A percentile compares a stretch with the other conserved stretches of the same genome.
Conservation (phyloP, 2,113 vertebrate genomes). For the Tyrannus savana region DNA sequence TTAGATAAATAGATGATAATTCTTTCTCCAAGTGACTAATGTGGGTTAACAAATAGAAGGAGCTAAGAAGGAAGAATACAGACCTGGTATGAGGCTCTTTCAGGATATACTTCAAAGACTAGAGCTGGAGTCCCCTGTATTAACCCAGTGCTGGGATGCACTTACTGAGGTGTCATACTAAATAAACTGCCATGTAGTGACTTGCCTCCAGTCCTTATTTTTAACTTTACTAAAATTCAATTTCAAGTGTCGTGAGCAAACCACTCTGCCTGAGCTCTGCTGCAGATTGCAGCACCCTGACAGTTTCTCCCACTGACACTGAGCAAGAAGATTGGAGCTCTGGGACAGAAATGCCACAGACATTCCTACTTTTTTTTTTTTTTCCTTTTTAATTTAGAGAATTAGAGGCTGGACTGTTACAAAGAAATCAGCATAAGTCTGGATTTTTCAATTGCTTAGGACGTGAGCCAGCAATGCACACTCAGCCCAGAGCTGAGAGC, state of each 20-base stretch:
- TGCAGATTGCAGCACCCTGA: background rate
- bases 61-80: background rate
- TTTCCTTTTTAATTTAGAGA: too few species aligned
- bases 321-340: background rate
- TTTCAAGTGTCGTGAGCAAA: background rate
- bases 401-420: background rate
- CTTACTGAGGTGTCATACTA: background rate
- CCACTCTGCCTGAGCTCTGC: background rate
- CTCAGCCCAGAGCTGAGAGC: background rate
- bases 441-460: background rate
- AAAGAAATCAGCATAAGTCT: background rate
- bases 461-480: background rate
- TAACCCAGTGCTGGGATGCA: background rate
- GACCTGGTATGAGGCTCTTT: background rate
- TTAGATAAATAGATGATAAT: conserved; percentile 13
- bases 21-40: background rate
- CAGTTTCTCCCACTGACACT: background rate
- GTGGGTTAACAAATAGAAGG: background rate
- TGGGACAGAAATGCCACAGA: background rate
- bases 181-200: background rate
- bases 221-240: background rate
- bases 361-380: background rate
- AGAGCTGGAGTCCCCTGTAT: accelerated
- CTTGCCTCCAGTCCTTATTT: background rate
- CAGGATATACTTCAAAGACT: background rate